phyloP scores from a whole-genome alignment of 2,797 vertebrate genomes.

The Psittacula echo region DNA sequence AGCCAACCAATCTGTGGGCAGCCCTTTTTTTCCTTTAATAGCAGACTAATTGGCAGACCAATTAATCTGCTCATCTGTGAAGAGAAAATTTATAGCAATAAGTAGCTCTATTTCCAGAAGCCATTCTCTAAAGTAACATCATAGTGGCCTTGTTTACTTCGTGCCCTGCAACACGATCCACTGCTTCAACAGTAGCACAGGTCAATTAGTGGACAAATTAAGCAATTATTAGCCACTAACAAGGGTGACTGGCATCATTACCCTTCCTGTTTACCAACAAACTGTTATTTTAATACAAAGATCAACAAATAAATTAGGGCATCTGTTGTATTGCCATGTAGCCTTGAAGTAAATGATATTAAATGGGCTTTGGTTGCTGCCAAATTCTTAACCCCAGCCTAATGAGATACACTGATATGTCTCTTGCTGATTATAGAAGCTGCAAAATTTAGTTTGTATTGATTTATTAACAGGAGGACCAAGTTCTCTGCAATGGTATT shows the following conservation, averaged over 20 bases:
- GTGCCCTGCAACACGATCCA: conserved; percentile 78
- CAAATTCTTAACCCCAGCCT: conserved; percentile 65
- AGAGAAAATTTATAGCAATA: conserved; percentile 80
- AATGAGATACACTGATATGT: conserved; percentile 71
- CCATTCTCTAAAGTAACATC: conserved; percentile 79
- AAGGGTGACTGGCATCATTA: conserved; percentile 85
- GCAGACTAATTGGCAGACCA: conserved; percentile 81
- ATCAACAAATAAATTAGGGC: conserved; percentile 84
- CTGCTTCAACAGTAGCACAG: conserved; percentile 75
- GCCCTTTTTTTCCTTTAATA: conserved; percentile 77
- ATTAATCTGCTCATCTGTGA: conserved; percentile 86
- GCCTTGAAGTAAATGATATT: conserved; percentile 78
- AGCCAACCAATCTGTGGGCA: conserved; percentile 52
- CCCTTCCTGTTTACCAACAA: conserved; percentile 84
- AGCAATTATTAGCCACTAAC: conserved; percentile 86
- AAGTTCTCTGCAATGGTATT: conserved; percentile 4
- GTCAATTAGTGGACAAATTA: conserved; percentile 88
- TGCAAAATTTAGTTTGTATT: conserved; percentile 71
- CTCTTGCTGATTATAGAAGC: conserved; percentile 69
- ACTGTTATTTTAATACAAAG: conserved; percentile 81
- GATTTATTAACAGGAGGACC: conserved; percentile 63
- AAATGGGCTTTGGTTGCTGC: conserved; percentile 73
- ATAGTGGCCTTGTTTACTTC: conserved; percentile 79
- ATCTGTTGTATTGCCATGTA: conserved; percentile 76
- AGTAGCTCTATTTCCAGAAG: conserved; percentile 81